These are phyloP conservation scores for Acrocera orbiculus DNA, from an alignment of 2,888 invertebrate genomes.

Conservation along the genomic window DNA sequence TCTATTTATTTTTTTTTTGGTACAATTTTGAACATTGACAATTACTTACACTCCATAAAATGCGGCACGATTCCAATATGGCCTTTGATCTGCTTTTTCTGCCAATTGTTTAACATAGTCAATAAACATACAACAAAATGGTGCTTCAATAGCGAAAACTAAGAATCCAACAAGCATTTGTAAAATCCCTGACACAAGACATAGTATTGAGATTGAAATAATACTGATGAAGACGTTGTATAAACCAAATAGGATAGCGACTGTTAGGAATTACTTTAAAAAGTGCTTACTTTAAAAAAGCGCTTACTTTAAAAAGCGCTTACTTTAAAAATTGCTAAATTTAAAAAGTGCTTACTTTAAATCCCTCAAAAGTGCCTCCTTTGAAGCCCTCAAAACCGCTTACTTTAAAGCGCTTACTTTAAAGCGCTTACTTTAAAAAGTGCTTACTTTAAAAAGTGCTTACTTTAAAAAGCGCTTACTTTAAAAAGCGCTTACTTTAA, in stretches of 20 bases:
- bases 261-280: too few relatives aligned
- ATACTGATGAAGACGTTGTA: constrained; percentile 56
- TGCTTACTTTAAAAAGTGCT: too few relatives aligned
- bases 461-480: too few relatives aligned
- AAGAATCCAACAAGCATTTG: constrained; percentile 81
- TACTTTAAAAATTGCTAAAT: too few relatives aligned
- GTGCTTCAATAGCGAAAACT: constrained; percentile 80
- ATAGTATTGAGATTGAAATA: constrained; percentile 39
- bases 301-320: too few relatives aligned
- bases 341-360: too few relatives aligned
- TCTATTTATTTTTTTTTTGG: not conserved
- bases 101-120: constrained; percentile 82
- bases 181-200: constrained; percentile 64
- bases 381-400: too few relatives aligned
- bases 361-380: too few relatives aligned
- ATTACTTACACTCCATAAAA: constrained; percentile 65
- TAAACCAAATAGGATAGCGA: constrained; percentile 67
- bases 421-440: too few relatives aligned
- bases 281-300: too few relatives aligned
- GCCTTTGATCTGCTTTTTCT: constrained; percentile 63
- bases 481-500: too few relatives aligned
- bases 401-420: too few relatives aligned
- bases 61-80: constrained; percentile 78
- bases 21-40: not conserved
- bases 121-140: constrained; percentile 92